Conservation (phyloP, 2,797 vertebrate species). For the Buphagus erythrorhynchus region DNA sequence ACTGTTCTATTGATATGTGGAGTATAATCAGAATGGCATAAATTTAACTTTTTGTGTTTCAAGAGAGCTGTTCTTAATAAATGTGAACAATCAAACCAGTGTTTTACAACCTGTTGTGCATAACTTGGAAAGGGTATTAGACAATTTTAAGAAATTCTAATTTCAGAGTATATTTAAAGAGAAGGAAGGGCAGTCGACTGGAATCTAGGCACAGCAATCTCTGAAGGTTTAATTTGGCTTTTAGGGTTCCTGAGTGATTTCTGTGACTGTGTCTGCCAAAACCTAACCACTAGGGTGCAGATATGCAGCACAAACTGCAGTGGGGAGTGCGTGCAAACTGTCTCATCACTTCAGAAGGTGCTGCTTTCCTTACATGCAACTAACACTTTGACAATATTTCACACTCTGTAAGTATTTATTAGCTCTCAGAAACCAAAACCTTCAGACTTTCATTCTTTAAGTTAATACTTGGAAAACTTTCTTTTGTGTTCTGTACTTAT, state of each 20-base stretch:
- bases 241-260: neutral
- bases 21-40: neutral
- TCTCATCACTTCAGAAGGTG: neutral
- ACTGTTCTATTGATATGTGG: neutral
- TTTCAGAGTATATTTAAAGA: neutral
- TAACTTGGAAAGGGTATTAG: neutral
- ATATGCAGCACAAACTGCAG: conserved; percentile 20
- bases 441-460: neutral
- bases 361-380: neutral
- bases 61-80: neutral
- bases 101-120: neutral
- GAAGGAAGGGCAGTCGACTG: neutral
- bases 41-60: neutral
- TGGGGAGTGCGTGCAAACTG: neutral
- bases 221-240: neutral
- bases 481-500: neutral
- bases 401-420: neutral
- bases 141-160: neutral
- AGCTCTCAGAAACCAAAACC: neutral
- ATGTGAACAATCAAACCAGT: neutral
- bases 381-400: neutral
- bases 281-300: conserved; percentile 53
- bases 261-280: neutral
- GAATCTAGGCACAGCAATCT: neutral
- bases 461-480: neutral